Conservation (phyloP, 2,113 vertebrate species). For the Chrysemys picta region DNA sequence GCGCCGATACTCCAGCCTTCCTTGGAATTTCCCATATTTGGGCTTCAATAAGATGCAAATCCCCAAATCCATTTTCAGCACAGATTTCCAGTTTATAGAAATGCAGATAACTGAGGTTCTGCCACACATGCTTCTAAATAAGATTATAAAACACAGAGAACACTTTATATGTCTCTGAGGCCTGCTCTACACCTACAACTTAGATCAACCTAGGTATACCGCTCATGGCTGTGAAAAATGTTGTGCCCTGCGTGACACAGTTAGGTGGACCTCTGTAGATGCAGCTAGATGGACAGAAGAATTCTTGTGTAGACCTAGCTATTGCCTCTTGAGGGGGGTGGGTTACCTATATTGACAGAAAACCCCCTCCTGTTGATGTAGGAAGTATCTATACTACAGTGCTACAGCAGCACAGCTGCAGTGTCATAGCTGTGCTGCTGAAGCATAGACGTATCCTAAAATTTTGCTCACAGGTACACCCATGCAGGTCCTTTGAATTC, state of each 20-base stretch:
- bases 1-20: background rate
- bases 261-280: background rate
- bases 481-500: background rate
- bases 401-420: background rate
- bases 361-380: background rate
- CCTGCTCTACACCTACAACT: background rate
- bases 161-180: background rate
- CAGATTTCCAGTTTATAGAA: background rate
- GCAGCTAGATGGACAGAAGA: background rate
- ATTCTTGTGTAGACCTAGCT: background rate
- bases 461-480: background rate
- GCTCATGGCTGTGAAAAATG: background rate
- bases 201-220: background rate
- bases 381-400: background rate
- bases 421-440: background rate
- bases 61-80: background rate
- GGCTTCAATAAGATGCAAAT: background rate
- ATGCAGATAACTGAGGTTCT: background rate
- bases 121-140: background rate
- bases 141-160: constrained; percentile 6
- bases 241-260: background rate
- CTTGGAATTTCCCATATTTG: background rate
- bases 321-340: background rate
- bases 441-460: background rate
- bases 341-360: background rate